These are phyloP conservation scores for Chloropsis hardwickii DNA, from an alignment of 2,113 vertebrate species.

Conservation along the genomic window DNA sequence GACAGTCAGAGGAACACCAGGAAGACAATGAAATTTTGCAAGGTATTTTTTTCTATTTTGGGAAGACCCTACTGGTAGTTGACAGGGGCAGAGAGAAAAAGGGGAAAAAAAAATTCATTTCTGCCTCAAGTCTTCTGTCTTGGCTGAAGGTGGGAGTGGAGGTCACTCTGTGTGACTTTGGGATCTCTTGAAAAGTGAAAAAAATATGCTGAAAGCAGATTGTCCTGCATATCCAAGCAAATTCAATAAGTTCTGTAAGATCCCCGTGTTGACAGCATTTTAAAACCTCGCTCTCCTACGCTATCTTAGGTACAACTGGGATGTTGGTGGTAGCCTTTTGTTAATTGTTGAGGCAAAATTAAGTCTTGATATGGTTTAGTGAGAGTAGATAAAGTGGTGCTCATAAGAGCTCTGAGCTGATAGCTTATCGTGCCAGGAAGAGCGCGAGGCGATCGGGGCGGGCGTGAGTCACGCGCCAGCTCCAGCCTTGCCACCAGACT, in stretches of 20 bases:
- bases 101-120: neutral
- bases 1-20: neutral
- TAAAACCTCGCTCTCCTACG: neutral
- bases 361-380: neutral
- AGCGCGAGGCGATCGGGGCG: accelerated
- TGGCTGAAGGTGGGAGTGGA: neutral
- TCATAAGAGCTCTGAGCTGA: neutral
- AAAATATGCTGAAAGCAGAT: neutral
- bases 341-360: conserved; percentile 40
- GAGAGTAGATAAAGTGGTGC: neutral
- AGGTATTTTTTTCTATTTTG: neutral
- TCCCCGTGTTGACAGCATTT: neutral
- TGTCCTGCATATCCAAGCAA: neutral
- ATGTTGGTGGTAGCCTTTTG: conserved; percentile 2
- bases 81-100: neutral
- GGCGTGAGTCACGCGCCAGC: neutral
- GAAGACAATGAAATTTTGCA: neutral
- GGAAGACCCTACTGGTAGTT: neutral
- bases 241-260: neutral
- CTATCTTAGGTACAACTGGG: neutral
- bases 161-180: neutral
- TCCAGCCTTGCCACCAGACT: neutral
- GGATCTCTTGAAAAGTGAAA: conserved; percentile 15
- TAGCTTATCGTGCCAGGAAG: neutral
- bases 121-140: neutral